phyloP scores from a whole-genome alignment of 2,888 invertebrate genomes.

The Julus scandinavius region DNA sequence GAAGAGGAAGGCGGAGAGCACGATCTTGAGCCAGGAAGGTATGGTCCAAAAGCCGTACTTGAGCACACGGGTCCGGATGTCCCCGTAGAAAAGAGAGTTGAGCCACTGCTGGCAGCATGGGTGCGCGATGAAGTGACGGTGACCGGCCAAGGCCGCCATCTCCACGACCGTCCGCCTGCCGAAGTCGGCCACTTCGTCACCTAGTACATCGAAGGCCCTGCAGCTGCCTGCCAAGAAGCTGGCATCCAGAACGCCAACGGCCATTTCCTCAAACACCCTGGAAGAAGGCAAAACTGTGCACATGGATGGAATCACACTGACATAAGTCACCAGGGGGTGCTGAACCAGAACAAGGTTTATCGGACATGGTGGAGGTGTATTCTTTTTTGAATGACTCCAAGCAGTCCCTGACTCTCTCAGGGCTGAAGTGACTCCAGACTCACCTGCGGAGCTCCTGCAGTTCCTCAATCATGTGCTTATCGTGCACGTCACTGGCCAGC shows the following conservation, averaged over 20 bases:
- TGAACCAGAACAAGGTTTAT: too few relatives aligned
- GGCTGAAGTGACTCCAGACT: not conserved
- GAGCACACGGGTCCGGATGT: slow-evolving; percentile 63
- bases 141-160: slow-evolving; percentile 59
- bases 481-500: slow-evolving; percentile 62
- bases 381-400: too few relatives aligned
- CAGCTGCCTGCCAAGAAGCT: slow-evolving; percentile 60
- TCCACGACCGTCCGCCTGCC: slow-evolving; percentile 60
- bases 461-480: slow-evolving; percentile 62
- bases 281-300: not conserved
- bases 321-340: too few relatives aligned
- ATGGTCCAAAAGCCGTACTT: slow-evolving; percentile 62
- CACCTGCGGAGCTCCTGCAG: slow-evolving; percentile 61
- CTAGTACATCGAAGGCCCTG: slow-evolving; percentile 60
- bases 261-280: slow-evolving; percentile 65
- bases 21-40: slow-evolving; percentile 65
- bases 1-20: slow-evolving; percentile 60
- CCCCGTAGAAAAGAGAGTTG: slow-evolving; percentile 63
- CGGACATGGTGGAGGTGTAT: too few relatives aligned
- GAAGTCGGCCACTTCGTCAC: slow-evolving; percentile 60
- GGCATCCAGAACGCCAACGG: slow-evolving; percentile 60
- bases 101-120: slow-evolving; percentile 66
- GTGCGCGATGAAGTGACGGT: slow-evolving; percentile 64
- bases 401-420: too few relatives aligned
- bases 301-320: too few relatives aligned